Evolutionary conservation across 2,888 invertebrate species (phyloP), one percentile per base, ranked within the genome.

Genomic region (Lagria hirta): DNA sequence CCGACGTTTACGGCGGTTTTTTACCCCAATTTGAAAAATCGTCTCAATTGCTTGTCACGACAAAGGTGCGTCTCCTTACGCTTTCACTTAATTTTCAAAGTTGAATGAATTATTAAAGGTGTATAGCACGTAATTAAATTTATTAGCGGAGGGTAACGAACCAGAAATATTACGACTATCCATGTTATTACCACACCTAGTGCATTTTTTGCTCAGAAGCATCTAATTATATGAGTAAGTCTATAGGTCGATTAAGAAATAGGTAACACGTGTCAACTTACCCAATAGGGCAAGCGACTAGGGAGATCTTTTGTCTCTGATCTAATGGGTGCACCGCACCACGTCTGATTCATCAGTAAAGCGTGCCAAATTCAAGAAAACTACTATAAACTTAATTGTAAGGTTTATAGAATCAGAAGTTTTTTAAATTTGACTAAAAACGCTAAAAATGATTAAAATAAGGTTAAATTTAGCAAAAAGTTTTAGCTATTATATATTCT

Each of bases 71-170:
- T 44, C 38, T 43, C 20, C n/a, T n/a, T 35, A 18, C 45, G 35
- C 45, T 45, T 45, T 45, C 45, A 45, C 45, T 44, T 44, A 24
- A 40, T 40, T 45, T 40, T 45, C 30, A 35, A 35, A 45, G 28
- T 44, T 44, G 38, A 44, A 38, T 44, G 44, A 44, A 38, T 44
- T 37, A 44, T 40, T 32, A 20, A 40, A 40, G 29, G 40, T 30
- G 40, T 40, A 35, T 22, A 35, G 40, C 35, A 41, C 40, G 38
- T 48, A 51, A 48, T 51, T 49, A 46, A 51, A 46, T 51, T 46
- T 45, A 49, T 43, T 49, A 46, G 44, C 41, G 44, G 48, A 51
- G 48, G 46, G 51, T 46, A 51, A 41, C 48, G 43, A 43, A 51
- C 40, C 45, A 46, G 45, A 45, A 45, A 45, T 30, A 35, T 37